Evolutionary conservation across 1,140 invertebrate genomes (phyloP).

Genomic region (Drosophila willistoni): DNA sequence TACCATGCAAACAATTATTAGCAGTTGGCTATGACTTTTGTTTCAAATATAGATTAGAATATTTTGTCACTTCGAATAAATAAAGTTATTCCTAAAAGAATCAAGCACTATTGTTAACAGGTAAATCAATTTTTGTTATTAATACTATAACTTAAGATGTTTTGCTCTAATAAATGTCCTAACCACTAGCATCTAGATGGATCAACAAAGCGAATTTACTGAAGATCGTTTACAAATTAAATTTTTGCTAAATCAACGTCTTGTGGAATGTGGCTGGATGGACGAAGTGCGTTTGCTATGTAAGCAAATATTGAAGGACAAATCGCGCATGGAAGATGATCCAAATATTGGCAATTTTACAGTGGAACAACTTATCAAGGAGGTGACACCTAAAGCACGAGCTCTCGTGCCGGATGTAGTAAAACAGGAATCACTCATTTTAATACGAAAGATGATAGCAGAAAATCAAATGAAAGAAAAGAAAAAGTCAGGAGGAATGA

Average conservation of each 20-base stretch:
- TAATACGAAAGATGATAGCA: constrained; percentile 88
- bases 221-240: constrained; percentile 87
- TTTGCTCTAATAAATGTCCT: too few relatives aligned
- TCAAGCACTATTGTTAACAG: too few relatives aligned
- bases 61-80: too few relatives aligned
- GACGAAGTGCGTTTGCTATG: constrained; percentile 93
- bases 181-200: constrained; percentile 44
- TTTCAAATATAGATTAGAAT: too few relatives aligned
- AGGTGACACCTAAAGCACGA: constrained; percentile 92
- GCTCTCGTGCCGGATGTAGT: constrained; percentile 93
- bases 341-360: constrained; percentile 85
- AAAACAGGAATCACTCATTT: constrained; percentile 93
- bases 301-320: constrained; percentile 91
- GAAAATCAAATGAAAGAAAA: constrained; percentile 36
- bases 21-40: too few relatives aligned
- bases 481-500: neutral
- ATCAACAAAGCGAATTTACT: constrained; percentile 64
- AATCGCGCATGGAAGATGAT: constrained; percentile 80
- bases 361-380: constrained; percentile 91
- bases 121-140: too few relatives aligned
- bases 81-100: too few relatives aligned
- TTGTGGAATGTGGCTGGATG: constrained; percentile 95
- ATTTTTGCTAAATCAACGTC: constrained; percentile 90
- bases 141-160: too few relatives aligned
- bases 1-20: too few relatives aligned